Evolutionary conservation across 2,113 vertebrate species (phyloP), one percentile per base, ranked within the genome.

Genomic region (Cynopterus brachyotis): DNA sequence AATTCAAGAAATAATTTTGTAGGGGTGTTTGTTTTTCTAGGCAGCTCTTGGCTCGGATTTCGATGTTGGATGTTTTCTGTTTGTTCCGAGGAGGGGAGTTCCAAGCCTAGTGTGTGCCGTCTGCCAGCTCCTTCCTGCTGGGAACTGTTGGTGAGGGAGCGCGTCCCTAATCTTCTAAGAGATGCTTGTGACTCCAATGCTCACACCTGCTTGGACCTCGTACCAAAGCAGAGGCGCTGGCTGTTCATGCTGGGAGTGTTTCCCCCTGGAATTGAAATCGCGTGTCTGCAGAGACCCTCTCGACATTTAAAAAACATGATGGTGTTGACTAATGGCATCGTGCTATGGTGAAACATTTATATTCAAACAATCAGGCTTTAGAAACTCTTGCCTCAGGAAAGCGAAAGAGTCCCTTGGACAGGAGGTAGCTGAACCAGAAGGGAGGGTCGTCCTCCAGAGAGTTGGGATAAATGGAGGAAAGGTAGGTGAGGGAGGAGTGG

Each of bases 101-200:
- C 86, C 86, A 72, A 96, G 76, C 35, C 76, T 32, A 30, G 55
- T 35, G n/a, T 26, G 24, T 47, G 19, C 75, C 1, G 5, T 45
- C 62, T 64, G 94, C 82, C 69, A 89, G 95, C 72, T 91, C n/a
- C 30, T 92, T 88, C 76, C 95, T 93, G 80, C 67, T 50, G 80
- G 59, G 87, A 76, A 89, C 59, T 6, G 42, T 85, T 81, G 86
- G 78, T 79, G 85, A 80, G 0, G 8, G 55, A 94, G n/a, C 26
- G 57, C 94, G 70, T 64, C 67, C 72, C 94, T 96, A 1, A 76
- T 64, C 60, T 12, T 83, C 35, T 84, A 22, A 83, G 67, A 81
- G 59, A 11, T 22, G 35, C 16, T 22, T 32, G 69, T 47, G n/a
- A 28, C 66, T 60, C 86, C 62, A 9, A 72, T 24, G n/a, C 59